These are phyloP conservation scores for Orbicella faveolata DNA, from an alignment of 64 coral and sea anemone species.

Conservation along the genomic window DNA sequence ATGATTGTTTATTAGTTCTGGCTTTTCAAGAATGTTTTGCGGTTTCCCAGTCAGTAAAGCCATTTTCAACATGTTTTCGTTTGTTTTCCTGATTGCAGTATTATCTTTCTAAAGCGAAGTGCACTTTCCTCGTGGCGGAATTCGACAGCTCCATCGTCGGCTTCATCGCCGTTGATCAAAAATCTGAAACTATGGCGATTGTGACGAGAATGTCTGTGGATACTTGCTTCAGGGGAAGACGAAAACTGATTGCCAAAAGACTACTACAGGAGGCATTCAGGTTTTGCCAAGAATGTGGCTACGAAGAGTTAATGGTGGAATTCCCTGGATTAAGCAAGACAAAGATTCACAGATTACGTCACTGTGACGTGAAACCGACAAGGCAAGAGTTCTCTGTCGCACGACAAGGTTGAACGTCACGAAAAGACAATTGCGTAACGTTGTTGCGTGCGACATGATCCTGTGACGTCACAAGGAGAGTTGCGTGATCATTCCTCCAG, in stretches of 20 bases:
- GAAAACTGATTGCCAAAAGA: constrained; percentile 27
- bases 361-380: not conserved
- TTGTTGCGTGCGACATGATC: not conserved
- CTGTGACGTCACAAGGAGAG: not conserved
- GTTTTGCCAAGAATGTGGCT: constrained; percentile 35
- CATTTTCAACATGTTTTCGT: not conserved
- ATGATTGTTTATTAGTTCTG: not conserved
- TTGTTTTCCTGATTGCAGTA: constrained; percentile 15
- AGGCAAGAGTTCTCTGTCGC: constrained; percentile 3
- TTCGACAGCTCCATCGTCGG: constrained; percentile 55
- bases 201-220: constrained; percentile 43
- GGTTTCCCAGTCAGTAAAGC: not conserved
- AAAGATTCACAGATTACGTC: not conserved
- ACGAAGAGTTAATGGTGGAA: constrained; percentile 18
- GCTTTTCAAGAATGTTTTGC: not conserved
- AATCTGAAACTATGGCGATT: constrained; percentile 16
- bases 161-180: constrained; percentile 47
- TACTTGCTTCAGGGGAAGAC: constrained; percentile 17
- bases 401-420: not conserved
- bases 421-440: not conserved
- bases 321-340: constrained; percentile 13
- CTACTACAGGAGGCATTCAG: constrained; percentile 37
- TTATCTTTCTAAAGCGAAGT: constrained; percentile 29
- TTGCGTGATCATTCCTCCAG: too few species aligned
- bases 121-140: constrained; percentile 47